Evolutionary conservation across 2,888 invertebrate genomes (phyloP).

Genomic region (Lepidocyrtinus sp.): DNA sequence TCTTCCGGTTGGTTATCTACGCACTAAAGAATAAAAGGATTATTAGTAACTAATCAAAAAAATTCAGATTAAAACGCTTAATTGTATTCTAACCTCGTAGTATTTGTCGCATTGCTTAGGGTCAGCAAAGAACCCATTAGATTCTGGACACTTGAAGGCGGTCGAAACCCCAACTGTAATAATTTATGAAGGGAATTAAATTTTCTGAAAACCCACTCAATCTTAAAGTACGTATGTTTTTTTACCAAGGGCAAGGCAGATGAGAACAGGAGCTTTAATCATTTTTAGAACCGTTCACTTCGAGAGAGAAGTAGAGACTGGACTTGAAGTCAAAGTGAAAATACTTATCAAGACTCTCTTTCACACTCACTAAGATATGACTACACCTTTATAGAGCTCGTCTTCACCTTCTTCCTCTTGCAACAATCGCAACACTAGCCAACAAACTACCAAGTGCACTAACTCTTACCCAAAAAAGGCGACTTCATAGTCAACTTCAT

Average conservation of each 20-base stretch:
- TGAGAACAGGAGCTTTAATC: conserved; percentile 51
- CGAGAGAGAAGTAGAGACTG: conserved; percentile 54
- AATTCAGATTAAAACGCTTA: too few relatives aligned
- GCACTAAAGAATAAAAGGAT: too few relatives aligned
- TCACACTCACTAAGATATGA: background rate
- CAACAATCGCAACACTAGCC: conserved; percentile 34
- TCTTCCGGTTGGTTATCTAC: conserved; percentile 80
- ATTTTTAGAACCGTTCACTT: conserved; percentile 58
- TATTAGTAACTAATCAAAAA: too few relatives aligned
- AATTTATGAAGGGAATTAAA: background rate
- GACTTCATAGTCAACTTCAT: background rate
- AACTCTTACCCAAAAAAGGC: conserved; percentile 10
- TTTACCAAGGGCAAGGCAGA: conserved; percentile 57
- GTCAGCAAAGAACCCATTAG: conserved; percentile 87
- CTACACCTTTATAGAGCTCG: conserved; percentile 40
- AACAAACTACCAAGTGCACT: conserved; percentile 29
- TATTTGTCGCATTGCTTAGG: conserved; percentile 88
- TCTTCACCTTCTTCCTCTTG: conserved; percentile 47
- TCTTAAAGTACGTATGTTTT: background rate
- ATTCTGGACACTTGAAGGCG: conserved; percentile 82
- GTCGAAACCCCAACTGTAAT: conserved; percentile 61
- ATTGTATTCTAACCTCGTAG: too few relatives aligned
- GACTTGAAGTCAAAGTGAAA: conserved; percentile 50
- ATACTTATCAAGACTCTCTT: background rate
- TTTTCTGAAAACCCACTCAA: background rate